Evolutionary conservation across 1,140 invertebrate genomes (phyloP), one percentile per base, ranked within the genome.

Genomic region (Globodera ellingtonae): DNA sequence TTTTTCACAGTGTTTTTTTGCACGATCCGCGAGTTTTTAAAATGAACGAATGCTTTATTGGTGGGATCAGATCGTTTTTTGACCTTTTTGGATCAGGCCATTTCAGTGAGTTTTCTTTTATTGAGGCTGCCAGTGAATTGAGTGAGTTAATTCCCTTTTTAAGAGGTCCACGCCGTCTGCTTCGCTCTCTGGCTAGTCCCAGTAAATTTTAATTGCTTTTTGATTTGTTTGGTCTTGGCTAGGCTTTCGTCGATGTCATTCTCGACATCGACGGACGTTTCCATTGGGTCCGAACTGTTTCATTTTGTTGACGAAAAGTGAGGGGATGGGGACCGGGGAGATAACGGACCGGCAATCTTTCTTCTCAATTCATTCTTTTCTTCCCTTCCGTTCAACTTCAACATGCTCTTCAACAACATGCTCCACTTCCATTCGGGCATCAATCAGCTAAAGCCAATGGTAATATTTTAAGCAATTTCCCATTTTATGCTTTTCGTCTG

Each of bases 391-490:
- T 86, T 86, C 77, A 84, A 84, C 65, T 86, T 86, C 74, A 86
- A 86, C 66, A 86, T 86, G 83, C 72, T 86, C 15, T 80, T 86
- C 56, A 86, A 86, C 62, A 73, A 78, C 13, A 78, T 86, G 56
- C 65, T 86, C 46, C 84, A 85, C 62, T 75, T 81, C 56, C 80
- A 72, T 69, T 84, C 85, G 21, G 85, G 84, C 18, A 77, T 77
- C 18, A 9, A 62, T 6, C 21, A 77, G 46, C 69, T 77, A 7
- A 77, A 62, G n/a, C 59, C 59, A 44, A 77, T 44, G 75, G 75
- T 62, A 59, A 59, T 70, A 75, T 62, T 52, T 52, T 52, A 4
- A 52, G 7, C 50, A 52, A 13, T 52, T 24, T 52, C 7, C 10
- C 50, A 52, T 9, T 52, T 35, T 35, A 35, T 35, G 35, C 35